Evolutionary conservation across 2,797 vertebrate species (phyloP).

Genomic region (Scarus forsteni): DNA sequence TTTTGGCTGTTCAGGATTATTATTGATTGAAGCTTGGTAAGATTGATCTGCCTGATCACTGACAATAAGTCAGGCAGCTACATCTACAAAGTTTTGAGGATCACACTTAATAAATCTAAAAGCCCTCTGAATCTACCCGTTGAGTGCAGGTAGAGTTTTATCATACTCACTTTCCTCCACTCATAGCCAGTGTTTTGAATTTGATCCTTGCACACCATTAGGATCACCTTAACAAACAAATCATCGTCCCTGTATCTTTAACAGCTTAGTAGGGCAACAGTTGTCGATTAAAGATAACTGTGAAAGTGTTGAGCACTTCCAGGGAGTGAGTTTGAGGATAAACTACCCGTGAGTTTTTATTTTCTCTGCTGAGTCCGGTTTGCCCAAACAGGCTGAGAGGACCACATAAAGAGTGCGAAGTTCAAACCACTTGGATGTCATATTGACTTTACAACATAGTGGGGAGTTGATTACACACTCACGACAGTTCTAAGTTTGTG

Average conservation of each 20-base stretch:
- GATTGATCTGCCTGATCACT: too few relatives aligned
- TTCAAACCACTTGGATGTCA: constrained; percentile 58
- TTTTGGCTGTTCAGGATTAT: too few relatives aligned
- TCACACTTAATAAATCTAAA: too few relatives aligned
- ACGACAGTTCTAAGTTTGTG: constrained; percentile 25
- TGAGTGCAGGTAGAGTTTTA: too few relatives aligned
- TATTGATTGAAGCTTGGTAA: too few relatives aligned
- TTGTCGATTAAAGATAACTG: constrained; percentile 16
- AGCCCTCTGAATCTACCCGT: too few relatives aligned
- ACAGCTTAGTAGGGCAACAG: constrained; percentile 1
- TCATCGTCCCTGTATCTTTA: background rate
- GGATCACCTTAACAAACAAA: too few relatives aligned
- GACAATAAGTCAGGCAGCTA: too few relatives aligned
- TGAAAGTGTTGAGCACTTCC: constrained; percentile 20
- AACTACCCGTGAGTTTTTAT: constrained; percentile 14
- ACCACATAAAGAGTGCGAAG: constrained; percentile 39
- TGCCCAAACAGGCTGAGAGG: constrained; percentile 20
- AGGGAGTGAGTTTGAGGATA: constrained; percentile 13
- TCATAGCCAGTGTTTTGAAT: too few relatives aligned
- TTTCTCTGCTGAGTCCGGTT: constrained; percentile 10
- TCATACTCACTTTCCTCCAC: too few relatives aligned
- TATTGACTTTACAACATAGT: constrained; percentile 61
- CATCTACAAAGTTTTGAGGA: too few relatives aligned
- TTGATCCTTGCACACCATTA: too few relatives aligned
- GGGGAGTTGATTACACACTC: constrained; percentile 60